phyloP scores from a whole-genome alignment of 2,113 vertebrate genomes.

The Carettochelys insculpta region DNA sequence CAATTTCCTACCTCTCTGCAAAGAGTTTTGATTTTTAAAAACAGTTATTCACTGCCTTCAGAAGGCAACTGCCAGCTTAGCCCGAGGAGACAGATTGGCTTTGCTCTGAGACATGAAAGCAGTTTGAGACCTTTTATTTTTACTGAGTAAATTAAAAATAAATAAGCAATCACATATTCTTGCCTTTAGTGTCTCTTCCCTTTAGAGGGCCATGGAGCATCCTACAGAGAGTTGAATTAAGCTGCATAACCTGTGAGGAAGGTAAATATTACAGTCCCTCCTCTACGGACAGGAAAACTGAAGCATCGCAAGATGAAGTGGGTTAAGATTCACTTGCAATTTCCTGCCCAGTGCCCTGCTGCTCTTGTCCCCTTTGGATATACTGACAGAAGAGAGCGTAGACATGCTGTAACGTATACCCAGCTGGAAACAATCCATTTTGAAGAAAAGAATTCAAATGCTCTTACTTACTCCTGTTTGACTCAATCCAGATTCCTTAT shows the following conservation, averaged over 20 bases:
- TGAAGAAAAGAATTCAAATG: background rate
- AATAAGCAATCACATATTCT: background rate
- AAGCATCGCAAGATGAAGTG: background rate
- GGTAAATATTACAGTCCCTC: background rate
- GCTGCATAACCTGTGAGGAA: background rate
- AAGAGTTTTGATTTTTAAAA: slow-evolving; percentile 33
- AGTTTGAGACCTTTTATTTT: background rate
- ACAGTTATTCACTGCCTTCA: slow-evolving; percentile 9
- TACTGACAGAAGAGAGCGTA: background rate
- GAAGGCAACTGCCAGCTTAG: slow-evolving; percentile 35
- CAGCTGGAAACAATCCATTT: background rate
- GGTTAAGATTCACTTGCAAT: background rate
- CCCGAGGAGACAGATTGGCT: background rate
- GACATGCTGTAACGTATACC: background rate
- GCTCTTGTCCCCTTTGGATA: accelerated
- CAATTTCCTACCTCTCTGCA: slow-evolving; percentile 45
- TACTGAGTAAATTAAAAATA: slow-evolving; percentile 27
- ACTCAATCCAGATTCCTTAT: background rate
- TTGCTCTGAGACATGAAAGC: slow-evolving; percentile 36
- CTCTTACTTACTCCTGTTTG: background rate
- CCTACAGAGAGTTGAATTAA: background rate
- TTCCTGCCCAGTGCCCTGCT: accelerated
- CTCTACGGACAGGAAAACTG: background rate
- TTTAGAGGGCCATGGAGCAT: background rate
- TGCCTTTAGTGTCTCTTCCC: background rate